Evolutionary conservation across 2,113 vertebrate species (phyloP), one percentile per base, ranked within the genome.

Genomic region (Rhabdornis inornatus): DNA sequence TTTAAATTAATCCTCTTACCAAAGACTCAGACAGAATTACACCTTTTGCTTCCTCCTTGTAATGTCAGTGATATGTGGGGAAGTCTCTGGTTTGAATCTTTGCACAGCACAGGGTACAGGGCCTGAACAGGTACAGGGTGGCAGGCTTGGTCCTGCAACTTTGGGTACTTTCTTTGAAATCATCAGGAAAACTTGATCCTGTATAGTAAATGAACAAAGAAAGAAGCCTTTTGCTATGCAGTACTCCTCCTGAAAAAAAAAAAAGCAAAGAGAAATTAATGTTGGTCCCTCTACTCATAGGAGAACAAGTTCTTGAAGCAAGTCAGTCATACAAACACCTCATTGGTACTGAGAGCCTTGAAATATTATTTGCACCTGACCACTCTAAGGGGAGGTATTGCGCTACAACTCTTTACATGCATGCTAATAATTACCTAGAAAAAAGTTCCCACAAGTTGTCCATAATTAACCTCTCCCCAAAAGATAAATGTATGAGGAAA

Each of bases 1-100:
- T 96, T 95, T 75, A 56, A 85, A 92, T 92, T 75, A 94, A 94
- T 90, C 66, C 59, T 64, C 37, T 83, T 91, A 74, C 89, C 71
- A 71, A 87, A 44, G 45, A 68, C 53, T 79, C 61, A 70, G 52
- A 55, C 30, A 83, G 37, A 39, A 12, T 52, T 93, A 60, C 55
- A 71, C 40, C 40, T 70, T 92, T 56, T 85, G 63, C 37, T 83
- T 94, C 40, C 39, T 83, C 31, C 56, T 56, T 64, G 9, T 77
- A 80, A 90, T 1, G 7, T 28, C 59, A 57, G 0, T 65, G 63
- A 69, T 60, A 64, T 6, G 52, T 71, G 53, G 27, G 45, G 71
- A 91, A 22, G 28, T 27, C 33, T 94, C 49, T 40, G 13, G n/a
- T 63, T 84, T 72, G 77, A 87, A 65, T 65, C 49, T 78, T 80